Evolutionary conservation across 2,113 vertebrate species (phyloP).

Genomic region (Gobiocypris rarus): DNA sequence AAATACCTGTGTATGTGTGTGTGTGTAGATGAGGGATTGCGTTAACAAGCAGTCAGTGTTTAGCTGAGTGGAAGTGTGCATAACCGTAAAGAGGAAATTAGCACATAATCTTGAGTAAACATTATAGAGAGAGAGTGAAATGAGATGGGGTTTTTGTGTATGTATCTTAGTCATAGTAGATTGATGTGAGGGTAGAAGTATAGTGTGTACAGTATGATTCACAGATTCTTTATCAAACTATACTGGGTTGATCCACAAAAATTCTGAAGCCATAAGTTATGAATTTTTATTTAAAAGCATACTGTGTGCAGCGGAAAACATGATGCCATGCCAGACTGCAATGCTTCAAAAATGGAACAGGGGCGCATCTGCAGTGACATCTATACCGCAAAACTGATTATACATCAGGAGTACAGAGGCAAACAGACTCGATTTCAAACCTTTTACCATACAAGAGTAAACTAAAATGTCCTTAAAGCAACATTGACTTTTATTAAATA

Average conservation of each 20-base stretch:
- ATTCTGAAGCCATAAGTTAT: background rate
- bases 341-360: background rate
- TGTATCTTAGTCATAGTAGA: background rate
- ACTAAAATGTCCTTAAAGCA: background rate
- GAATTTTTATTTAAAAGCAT: background rate
- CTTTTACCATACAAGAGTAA: background rate
- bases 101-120: background rate
- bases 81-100: background rate
- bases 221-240: background rate
- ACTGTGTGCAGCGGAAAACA: background rate
- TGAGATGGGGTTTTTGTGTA: background rate
- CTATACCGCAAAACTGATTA: background rate
- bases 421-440: background rate
- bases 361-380: background rate
- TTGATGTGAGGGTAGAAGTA: background rate
- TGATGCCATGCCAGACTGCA: background rate
- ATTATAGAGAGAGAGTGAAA: background rate
- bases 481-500: background rate
- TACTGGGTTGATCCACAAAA: background rate
- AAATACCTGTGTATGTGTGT: slow-evolving; percentile 16
- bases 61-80: background rate
- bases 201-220: background rate
- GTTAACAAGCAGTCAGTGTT: background rate
- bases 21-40: background rate
- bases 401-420: background rate